Evolutionary conservation across 2,113 vertebrate genomes (phyloP).

Genomic region (Kryptolebias marmoratus): DNA sequence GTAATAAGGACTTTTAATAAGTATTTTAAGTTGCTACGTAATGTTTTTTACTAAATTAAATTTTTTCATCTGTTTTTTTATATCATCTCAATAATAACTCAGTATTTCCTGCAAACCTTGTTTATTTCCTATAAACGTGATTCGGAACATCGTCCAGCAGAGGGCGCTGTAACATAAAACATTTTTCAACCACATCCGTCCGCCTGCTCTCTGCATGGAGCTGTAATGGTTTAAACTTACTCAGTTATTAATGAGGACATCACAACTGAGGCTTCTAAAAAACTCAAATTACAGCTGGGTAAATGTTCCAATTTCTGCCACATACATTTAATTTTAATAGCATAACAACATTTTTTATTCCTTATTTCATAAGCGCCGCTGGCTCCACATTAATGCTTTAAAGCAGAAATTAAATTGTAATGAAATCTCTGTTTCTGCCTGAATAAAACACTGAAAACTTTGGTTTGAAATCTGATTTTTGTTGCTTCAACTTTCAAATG

Average conservation of each 20-base stretch:
- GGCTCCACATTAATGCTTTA: not conserved
- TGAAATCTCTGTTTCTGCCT: slow-evolving; percentile 6
- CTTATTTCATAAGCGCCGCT: slow-evolving; percentile 12
- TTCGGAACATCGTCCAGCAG: slow-evolving; percentile 35
- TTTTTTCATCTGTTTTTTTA: too few species aligned
- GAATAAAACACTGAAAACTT: not conserved
- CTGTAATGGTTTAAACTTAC: slow-evolving; percentile 34
- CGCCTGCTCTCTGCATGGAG: not conserved
- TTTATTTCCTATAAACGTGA: not conserved
- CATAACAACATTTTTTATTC: slow-evolving; percentile 29
- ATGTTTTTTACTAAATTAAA: too few species aligned
- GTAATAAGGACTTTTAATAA: too few species aligned
- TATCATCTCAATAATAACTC: too few species aligned
- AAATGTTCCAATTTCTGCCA: slow-evolving; percentile 35
- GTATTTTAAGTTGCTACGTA: too few species aligned
- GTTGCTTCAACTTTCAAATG: not conserved
- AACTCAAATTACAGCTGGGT: slow-evolving; percentile 14
- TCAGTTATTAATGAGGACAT: slow-evolving; percentile 1
- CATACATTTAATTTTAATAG: slow-evolving; percentile 28
- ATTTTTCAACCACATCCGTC: rapidly evolving
- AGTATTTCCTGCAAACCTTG: too few species aligned
- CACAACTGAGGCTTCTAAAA: slow-evolving; percentile 19
- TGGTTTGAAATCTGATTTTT: slow-evolving; percentile 5
- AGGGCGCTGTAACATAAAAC: slow-evolving; percentile 37
- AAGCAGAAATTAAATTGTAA: not conserved